phyloP scores from a whole-genome alignment of 1,140 invertebrate species.

The Drosophila sturtevanti region DNA sequence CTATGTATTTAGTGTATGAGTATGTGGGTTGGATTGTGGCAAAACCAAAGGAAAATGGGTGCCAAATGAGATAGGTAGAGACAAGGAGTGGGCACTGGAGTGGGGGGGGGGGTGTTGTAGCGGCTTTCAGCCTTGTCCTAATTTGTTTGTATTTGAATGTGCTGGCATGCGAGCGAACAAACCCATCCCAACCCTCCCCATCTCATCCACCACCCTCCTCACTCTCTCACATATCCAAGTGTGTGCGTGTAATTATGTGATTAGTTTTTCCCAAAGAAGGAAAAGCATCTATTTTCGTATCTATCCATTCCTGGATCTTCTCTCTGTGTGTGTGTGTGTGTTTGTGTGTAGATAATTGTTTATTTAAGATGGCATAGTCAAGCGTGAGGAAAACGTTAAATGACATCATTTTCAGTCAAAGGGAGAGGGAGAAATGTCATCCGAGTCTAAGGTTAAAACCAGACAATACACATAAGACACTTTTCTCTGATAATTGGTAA shows the following conservation, averaged over 20 bases:
- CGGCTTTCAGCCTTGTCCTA: conserved; percentile 27
- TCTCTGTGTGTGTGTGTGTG: background rate
- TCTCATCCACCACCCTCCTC: no score
- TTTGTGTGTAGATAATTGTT: conserved; percentile 47
- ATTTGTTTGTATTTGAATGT: conserved; percentile 54
- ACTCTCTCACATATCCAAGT: conserved; percentile 39
- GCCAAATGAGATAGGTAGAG: background rate
- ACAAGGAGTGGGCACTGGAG: background rate
- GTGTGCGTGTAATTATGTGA: conserved; percentile 62
- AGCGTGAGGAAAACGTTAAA: conserved; percentile 35
- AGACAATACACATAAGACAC: background rate
- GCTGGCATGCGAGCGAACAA: conserved; percentile 10
- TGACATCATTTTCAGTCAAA: conserved; percentile 21
- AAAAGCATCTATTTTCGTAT: conserved; percentile 14
- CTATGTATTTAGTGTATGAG: background rate
- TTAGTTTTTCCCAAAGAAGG: conserved; percentile 54
- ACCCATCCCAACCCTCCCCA: background rate
- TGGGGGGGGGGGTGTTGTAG: conserved; percentile 21
- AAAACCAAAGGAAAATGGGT: background rate
- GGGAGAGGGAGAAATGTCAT: background rate
- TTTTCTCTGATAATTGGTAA: background rate
- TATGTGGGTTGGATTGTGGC: background rate
- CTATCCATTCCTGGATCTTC: conserved; percentile 1
- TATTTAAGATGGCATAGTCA: conserved; percentile 53
- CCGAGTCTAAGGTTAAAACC: background rate